Percentiles rank a stretch among this genome's conserved stretches.
Conservation (phyloP, 1,140 invertebrate genomes). For the Cotesia typhae region DNA sequence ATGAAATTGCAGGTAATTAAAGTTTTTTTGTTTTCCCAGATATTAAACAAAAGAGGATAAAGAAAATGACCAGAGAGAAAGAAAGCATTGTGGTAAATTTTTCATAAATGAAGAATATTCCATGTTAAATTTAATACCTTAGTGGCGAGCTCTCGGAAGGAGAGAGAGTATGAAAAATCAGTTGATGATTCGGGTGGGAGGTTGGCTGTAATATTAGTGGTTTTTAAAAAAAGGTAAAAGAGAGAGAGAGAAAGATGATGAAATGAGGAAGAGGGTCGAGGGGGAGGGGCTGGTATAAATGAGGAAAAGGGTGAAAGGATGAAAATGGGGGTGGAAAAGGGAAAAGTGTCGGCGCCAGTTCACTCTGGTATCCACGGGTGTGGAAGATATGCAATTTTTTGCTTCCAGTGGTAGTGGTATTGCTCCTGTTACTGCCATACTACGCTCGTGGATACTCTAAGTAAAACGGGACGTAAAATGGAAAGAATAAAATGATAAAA, state of each 20-base stretch:
- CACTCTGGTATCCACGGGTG: conserved; percentile 28
- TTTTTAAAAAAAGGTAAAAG: background rate
- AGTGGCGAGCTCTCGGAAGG: background rate
- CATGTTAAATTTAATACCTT: conserved; percentile 3
- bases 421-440: background rate
- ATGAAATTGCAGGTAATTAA: background rate
- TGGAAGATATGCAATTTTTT: conserved; percentile 36
- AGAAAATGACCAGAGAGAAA: background rate
- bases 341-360: conserved; percentile 40
- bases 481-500: conserved; percentile 25
- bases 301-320: background rate
- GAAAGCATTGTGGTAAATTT: conserved; percentile 11
- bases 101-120: conserved; percentile 10
- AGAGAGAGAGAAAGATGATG: background rate
- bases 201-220: no score
- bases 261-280: background rate
- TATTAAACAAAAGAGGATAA: background rate
- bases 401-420: conserved; percentile 15
- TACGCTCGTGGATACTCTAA: background rate
- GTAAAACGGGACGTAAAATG: conserved; percentile 6
- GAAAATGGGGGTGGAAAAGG: background rate
- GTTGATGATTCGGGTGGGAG: conserved; percentile 16
- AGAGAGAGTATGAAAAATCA: conserved; percentile 26
- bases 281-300: background rate
- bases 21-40: background rate